phyloP scores from a whole-genome alignment of 1,140 invertebrate species.

The Drosophila erecta region DNA sequence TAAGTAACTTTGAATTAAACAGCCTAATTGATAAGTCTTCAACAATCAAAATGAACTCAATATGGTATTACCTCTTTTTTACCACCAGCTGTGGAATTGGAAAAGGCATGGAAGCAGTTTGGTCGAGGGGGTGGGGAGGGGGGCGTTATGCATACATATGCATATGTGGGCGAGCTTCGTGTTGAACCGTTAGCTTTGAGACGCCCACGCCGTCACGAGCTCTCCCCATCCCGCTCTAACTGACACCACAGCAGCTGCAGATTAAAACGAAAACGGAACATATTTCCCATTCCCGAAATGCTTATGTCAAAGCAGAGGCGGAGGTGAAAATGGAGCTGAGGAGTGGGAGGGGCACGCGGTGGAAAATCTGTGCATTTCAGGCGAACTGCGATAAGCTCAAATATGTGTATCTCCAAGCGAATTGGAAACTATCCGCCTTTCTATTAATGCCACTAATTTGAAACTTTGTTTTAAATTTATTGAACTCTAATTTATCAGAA shows the following conservation, averaged over 20 bases:
- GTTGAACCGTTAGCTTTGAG: conserved; percentile 41
- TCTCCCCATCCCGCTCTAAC: conserved; percentile 6
- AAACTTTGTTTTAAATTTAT: too few relatives aligned
- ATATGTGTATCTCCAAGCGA: conserved; percentile 7
- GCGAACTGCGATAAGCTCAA: conserved; percentile 28
- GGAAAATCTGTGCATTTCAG: conserved; percentile 35
- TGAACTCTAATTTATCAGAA: not conserved
- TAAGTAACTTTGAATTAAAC: too few relatives aligned
- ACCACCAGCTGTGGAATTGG: conserved; percentile 12
- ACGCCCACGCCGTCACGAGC: conserved; percentile 37
- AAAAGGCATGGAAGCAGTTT: conserved; percentile 5
- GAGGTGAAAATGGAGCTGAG: conserved; percentile 17
- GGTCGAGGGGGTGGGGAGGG: not conserved
- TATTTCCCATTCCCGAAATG: conserved; percentile 65
- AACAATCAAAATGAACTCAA: not conserved
- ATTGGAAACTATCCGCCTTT: conserved; percentile 13
- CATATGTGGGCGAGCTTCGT: conserved; percentile 54
- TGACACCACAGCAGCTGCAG: conserved; percentile 66
- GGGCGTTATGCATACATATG: conserved; percentile 1
- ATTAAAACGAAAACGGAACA: conserved; percentile 66
- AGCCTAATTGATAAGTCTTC: too few relatives aligned
- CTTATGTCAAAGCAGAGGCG: conserved; percentile 54
- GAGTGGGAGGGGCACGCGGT: not conserved
- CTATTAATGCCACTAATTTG: conserved; percentile 5
- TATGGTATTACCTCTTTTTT: not conserved